Percentiles rank a stretch among this genome's conserved stretches.
Evolutionary conservation across 2,113 vertebrate genomes (phyloP).

Genomic region (Grus americana): DNA sequence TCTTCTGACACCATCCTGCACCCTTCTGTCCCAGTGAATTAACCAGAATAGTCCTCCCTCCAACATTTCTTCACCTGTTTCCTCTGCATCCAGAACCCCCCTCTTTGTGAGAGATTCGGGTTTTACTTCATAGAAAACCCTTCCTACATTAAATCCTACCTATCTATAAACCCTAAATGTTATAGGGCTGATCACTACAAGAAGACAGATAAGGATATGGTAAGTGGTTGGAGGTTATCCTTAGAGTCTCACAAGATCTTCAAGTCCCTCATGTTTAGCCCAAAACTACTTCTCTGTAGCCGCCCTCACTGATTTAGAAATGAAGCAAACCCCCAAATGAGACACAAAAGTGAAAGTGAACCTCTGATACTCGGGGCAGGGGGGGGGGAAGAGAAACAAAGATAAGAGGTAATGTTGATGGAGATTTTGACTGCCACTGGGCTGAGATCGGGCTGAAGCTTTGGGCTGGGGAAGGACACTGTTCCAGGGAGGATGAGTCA

Average conservation of each 20-base stretch:
- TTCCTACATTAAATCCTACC: not conserved
- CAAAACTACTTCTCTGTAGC: not conserved
- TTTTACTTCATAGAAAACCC: not conserved
- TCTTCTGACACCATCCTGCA: not conserved
- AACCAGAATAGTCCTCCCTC: not conserved
- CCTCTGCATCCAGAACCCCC: not conserved
- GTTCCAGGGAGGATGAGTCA: not conserved
- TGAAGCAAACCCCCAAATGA: not conserved
- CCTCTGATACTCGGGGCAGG: not conserved
- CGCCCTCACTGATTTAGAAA: not conserved
- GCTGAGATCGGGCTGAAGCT: not conserved
- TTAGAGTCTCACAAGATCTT: not conserved
- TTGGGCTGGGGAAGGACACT: rapidly evolving
- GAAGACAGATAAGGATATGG: not conserved
- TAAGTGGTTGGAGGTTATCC: not conserved
- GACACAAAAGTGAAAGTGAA: not conserved
- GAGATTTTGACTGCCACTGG: not conserved
- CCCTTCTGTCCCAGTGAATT: rapidly evolving
- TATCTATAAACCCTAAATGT: not conserved
- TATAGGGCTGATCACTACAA: not conserved
- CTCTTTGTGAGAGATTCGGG: not conserved
- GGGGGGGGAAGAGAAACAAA: not conserved
- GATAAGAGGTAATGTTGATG: not conserved
- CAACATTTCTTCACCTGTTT: not conserved
- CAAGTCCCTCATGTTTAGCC: not conserved